Evolutionary conservation across 2,113 vertebrate species (phyloP), one percentile per base, ranked within the genome.

Genomic region (Prunella fulvescens): DNA sequence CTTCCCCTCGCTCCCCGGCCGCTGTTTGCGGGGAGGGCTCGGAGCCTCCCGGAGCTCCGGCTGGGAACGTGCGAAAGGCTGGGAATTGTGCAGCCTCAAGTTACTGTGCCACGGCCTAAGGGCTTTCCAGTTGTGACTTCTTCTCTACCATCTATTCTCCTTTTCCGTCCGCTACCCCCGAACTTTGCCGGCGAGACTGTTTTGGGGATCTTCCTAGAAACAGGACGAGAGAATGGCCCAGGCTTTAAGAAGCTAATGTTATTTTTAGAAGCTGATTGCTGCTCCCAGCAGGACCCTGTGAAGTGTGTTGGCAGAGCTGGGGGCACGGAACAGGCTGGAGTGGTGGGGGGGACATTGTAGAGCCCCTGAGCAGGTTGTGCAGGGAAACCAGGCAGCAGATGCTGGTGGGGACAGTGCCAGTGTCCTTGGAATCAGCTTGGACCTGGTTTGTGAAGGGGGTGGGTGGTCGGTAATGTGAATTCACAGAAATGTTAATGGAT

Each of bases 11-110:
- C 31, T n/a, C 7, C 47, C 50, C 31, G 0, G 16, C 5, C 7
- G 40, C n/a, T 8, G 2, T 15, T 18, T 23, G 44, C 0, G 6
- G 22, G 1, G 4, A 7, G 67, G 25, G 2, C 37, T 8, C 0
- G 58, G 19, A 12, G 42, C 19, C 47, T 47, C 37, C 35, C 29
- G 0, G 19, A 2, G 69, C 50, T 3, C 24, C 1, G 0, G 19
- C 4, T 4, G 5, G 3, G 26, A 1, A 1, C 3, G 19, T 17
- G 61, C 20, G 4, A 9, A 29, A 22, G 16, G 44, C 19, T 45
- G 60, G 54, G 25, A 70, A 5, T 12, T 3, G 47, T 28, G 67
- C 1, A 1, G 12, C 45, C 3, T 5, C 2, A 0, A 12, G 54
- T 8, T 12, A 11, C 1, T 23, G 66, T 71, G 35, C 16, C 50